phyloP scores from a whole-genome alignment of 2,113 vertebrate species.

The Ancistrus triradiatus region DNA sequence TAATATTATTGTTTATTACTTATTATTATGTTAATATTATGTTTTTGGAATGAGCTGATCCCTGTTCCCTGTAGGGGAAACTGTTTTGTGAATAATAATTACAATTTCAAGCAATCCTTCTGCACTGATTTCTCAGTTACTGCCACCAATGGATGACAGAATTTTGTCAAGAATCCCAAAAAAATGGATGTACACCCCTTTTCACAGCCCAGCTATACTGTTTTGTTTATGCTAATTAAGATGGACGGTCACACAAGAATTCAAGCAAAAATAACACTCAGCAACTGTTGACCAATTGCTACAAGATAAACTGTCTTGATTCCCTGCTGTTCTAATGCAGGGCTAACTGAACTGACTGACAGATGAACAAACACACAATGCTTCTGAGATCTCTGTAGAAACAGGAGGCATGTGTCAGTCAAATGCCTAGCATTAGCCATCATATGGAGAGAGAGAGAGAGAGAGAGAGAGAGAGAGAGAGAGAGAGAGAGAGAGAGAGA shows the following conservation, averaged over 20 bases:
- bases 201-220: too few relatives aligned
- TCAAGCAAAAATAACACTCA: constrained; percentile 37
- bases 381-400: neutral
- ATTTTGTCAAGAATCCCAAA: too few relatives aligned
- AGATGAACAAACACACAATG: constrained; percentile 28
- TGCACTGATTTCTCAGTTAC: too few relatives aligned
- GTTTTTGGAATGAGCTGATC: too few relatives aligned
- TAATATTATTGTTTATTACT: too few relatives aligned
- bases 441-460: neutral
- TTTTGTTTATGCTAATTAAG: constrained; percentile 18
- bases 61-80: too few relatives aligned
- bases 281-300: constrained; percentile 27
- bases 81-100: too few relatives aligned
- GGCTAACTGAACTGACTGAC: constrained; percentile 27
- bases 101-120: too few relatives aligned
- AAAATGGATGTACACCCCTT: too few relatives aligned
- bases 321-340: constrained; percentile 34
- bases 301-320: constrained; percentile 37
- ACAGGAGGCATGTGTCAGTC: constrained; percentile 23
- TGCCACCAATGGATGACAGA: too few relatives aligned
- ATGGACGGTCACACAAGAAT: constrained; percentile 23
- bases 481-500: neutral
- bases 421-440: neutral
- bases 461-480: neutral
- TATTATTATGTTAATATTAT: too few relatives aligned